Base-by-base conservation (phyloP, 2,113 vertebrate species). In the Paralichthys olivaceus region DNA sequence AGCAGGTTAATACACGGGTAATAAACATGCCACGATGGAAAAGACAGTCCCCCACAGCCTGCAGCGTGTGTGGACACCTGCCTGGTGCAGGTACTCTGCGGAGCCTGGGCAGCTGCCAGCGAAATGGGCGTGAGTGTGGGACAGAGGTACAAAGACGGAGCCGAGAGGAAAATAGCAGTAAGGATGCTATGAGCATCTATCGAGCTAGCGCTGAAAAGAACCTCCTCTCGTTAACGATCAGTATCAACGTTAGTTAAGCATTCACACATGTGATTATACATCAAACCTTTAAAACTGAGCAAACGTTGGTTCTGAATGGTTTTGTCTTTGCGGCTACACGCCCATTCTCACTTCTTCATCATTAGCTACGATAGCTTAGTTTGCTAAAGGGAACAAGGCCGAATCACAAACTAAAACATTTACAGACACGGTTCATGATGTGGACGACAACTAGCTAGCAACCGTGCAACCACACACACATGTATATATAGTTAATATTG, bases 1-100 rank as follows among this genome's bases (percentile, higher is more conserved):
- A 59, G 3, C 6, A 22, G 9, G 5, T 5, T 49, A 67, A 60
- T 20, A 57, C 2, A 22, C 43, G 23, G 17, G 19, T 26, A 53
- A 58, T 8, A 28, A 9, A 58, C 0, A 53, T 19, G 29, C 14
- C 47, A 7, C 23, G 7, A 20, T 26, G 13, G 4, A 65, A 72
- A 53, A 67, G 20, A 5, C 55, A 22, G 12, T 7, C 8, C 25
- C 22, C 57, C 26, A 6, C 3, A 37, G 34, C 64, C 5, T 51
- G 28, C 14, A 14, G 55, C 37, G 40, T 55, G n/a, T 29, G n/a
- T 32, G 19, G 67, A 72, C 77, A 89, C 75, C 84, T 89, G 79
- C 77, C 25, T 77, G 83, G 54, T 17, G 78, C 86, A 90, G 77
- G 84, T 84, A 75, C 51, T 72, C 83, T 81, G 89, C 89, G 89